Percentiles rank a stretch among this genome's conserved stretches.
phyloP scores from a whole-genome alignment of 2,888 invertebrate species.

The Anoncus sp. region DNA sequence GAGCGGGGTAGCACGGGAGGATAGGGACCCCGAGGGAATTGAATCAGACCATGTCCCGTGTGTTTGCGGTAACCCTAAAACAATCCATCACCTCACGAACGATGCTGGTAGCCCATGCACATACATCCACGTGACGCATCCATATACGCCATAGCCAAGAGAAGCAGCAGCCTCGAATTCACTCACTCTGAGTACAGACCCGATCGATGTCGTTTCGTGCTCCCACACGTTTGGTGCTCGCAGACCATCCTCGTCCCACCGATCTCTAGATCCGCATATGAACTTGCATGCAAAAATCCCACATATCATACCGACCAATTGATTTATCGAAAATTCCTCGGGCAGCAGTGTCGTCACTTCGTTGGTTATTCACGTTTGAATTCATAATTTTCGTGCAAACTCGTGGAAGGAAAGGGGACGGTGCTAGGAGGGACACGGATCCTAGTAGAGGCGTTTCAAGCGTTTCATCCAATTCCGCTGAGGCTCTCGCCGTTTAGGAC shows the following conservation, averaged over 20 bases:
- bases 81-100: conserved; percentile 78
- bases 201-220: conserved; percentile 60
- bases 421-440: neutral
- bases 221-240: no score
- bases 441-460: no score
- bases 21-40: conserved; percentile 72
- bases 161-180: conserved; percentile 48
- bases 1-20: conserved; percentile 24
- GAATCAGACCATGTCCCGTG: conserved; percentile 76
- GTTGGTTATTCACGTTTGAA: conserved; percentile 45
- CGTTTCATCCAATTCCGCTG: no score
- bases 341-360: conserved; percentile 41
- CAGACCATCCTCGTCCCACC: no score
- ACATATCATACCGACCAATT: conserved; percentile 46
- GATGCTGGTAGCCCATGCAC: conserved; percentile 24
- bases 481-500: no score
- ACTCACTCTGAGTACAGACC: conserved; percentile 43
- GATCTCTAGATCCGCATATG: neutral
- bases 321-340: conserved; percentile 68
- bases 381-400: conserved; percentile 35
- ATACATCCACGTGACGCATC: conserved; percentile 9
- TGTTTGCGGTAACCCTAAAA: conserved; percentile 81
- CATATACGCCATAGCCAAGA: no score
- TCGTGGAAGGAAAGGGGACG: neutral
- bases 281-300: conserved; percentile 34